A percentile compares a stretch with the other conserved stretches of the same genome.
Evolutionary conservation across 2,113 vertebrate species (phyloP).

Genomic region (Nicator chloris): DNA sequence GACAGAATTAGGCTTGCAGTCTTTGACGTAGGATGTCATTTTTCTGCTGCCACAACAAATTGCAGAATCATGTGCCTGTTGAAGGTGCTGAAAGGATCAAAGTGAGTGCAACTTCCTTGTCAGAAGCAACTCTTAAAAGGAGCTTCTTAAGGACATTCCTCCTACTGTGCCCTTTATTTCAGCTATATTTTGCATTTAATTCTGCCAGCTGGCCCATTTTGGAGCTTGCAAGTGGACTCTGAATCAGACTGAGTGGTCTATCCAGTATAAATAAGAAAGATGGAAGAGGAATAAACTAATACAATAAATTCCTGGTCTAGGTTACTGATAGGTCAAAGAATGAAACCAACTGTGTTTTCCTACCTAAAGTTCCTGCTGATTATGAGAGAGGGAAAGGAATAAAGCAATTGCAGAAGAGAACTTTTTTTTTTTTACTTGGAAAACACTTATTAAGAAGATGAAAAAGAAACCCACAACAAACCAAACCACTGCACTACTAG

Average conservation of each 20-base stretch:
- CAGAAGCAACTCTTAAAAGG: background rate
- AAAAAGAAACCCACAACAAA: background rate
- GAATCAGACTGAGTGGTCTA: background rate
- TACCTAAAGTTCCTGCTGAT: background rate
- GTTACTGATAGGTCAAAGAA: background rate
- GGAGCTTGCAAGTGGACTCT: background rate
- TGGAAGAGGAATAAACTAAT: background rate
- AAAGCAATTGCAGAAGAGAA: background rate
- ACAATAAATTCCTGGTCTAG: background rate
- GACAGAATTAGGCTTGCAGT: slow-evolving; percentile 15
- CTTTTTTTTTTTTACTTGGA: background rate
- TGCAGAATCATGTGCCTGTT: background rate
- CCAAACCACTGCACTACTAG: background rate
- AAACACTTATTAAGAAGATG: background rate
- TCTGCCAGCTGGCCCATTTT: background rate
- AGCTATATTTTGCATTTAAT: background rate
- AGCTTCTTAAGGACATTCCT: background rate
- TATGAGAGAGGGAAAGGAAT: background rate
- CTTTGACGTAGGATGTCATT: background rate
- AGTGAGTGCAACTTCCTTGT: background rate
- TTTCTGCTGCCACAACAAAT: background rate
- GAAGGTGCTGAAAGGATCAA: slow-evolving; percentile 6
- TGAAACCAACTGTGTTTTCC: background rate
- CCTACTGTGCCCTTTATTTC: background rate
- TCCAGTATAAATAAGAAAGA: background rate